A percentile compares a stretch with the other conserved stretches of the same genome.
Conservation (phyloP, 2,888 invertebrate species). For the Chesias legatella region DNA sequence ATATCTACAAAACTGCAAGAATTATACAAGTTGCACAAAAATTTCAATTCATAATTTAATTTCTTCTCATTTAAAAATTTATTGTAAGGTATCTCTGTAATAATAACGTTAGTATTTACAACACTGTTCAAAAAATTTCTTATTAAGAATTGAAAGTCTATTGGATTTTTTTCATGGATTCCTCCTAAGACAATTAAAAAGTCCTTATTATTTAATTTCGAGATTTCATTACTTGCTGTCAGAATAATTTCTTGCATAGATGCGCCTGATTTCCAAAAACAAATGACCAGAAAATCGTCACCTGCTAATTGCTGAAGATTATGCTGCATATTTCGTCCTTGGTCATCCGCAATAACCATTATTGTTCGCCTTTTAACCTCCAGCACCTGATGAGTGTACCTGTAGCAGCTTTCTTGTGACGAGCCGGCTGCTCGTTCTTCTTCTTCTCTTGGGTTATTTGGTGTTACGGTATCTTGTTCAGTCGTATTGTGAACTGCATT, state of each 20-base stretch:
- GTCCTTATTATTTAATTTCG: not conserved
- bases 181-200: conserved; percentile 6
- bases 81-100: conserved; percentile 4
- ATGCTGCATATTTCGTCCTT: not conserved
- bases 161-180: conserved; percentile 1
- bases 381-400: too few relatives aligned
- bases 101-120: conserved; percentile 4
- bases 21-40: not conserved
- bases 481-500: too few relatives aligned
- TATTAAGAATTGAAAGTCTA: not conserved
- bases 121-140: not conserved
- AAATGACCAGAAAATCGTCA: conserved; percentile 1
- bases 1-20: conserved; percentile 3
- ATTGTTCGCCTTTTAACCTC: not conserved
- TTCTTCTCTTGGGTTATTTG: too few relatives aligned
- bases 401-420: too few relatives aligned
- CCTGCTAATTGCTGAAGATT: conserved; percentile 3
- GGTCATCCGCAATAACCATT: conserved; percentile 2
- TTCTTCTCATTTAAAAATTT: not conserved
- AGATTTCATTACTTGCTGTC: not conserved
- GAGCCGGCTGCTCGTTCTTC: too few relatives aligned
- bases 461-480: too few relatives aligned
- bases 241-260: conserved; percentile 2
- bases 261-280: conserved; percentile 6
- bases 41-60: conserved; percentile 4